A percentile compares a stretch with the other conserved stretches of the same genome.
Evolutionary conservation across 2,888 invertebrate species (phyloP).

Genomic region (Ophioninae sp.): DNA sequence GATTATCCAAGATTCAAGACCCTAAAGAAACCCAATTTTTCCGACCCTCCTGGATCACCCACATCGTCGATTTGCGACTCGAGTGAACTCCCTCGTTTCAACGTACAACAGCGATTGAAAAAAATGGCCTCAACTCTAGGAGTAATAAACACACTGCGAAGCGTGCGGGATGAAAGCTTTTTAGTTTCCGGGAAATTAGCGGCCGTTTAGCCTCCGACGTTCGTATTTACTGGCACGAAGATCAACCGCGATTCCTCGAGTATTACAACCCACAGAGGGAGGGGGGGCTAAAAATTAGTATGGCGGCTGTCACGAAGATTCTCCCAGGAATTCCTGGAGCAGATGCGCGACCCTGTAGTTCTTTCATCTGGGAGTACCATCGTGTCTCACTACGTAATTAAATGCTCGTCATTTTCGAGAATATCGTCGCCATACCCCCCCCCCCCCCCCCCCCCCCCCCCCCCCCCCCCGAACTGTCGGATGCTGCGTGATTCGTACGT

Average conservation of each 20-base stretch:
- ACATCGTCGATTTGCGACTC: not conserved
- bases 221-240: slow-evolving; percentile 58
- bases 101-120: not conserved
- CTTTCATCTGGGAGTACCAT: slow-evolving; percentile 59
- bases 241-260: slow-evolving; percentile 18
- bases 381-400: slow-evolving; percentile 56
- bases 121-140: slow-evolving; percentile 1
- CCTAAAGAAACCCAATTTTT: not conserved
- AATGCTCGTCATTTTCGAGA: slow-evolving; percentile 58
- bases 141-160: not conserved
- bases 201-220: slow-evolving; percentile 10
- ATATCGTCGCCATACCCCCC: slow-evolving; percentile 27
- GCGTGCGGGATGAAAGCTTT: not conserved
- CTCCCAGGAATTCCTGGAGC: slow-evolving; percentile 44
- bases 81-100: not conserved
- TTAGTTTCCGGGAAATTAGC: not conserved
- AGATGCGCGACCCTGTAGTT: slow-evolving; percentile 27
- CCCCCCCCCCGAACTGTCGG: slow-evolving; percentile 18
- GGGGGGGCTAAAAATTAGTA: not conserved
- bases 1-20: slow-evolving; percentile 13
- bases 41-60: slow-evolving; percentile 13
- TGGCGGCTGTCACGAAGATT: slow-evolving; percentile 55
- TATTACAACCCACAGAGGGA: not conserved
- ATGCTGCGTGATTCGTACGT: slow-evolving; percentile 22
- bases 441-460: slow-evolving; percentile 1